Evolutionary conservation across 2,888 invertebrate species (phyloP).

Genomic region (Plagodis dolabraria): DNA sequence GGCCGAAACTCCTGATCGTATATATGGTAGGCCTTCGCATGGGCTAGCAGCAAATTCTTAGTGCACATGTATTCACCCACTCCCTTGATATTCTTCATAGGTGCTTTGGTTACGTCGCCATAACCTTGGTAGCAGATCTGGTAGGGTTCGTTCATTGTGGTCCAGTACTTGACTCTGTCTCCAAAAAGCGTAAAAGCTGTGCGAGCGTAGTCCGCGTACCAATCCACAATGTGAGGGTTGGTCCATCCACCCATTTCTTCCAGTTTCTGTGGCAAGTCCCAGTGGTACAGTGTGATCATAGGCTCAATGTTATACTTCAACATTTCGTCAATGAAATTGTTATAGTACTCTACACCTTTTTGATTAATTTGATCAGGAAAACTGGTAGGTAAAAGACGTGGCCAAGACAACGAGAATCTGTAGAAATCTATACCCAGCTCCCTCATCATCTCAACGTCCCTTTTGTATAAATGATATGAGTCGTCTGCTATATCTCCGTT

Average conservation of each 20-base stretch:
- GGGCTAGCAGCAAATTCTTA: conserved; percentile 79
- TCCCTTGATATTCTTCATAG: conserved; percentile 62
- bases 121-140: conserved; percentile 66
- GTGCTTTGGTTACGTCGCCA: conserved; percentile 52
- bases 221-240: conserved; percentile 65
- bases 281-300: conserved; percentile 79
- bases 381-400: conserved; percentile 84
- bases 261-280: conserved; percentile 76
- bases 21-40: conserved; percentile 73
- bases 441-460: conserved; percentile 72
- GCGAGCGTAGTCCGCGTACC: conserved; percentile 72
- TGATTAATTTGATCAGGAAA: conserved; percentile 75
- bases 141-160: conserved; percentile 83
- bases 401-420: conserved; percentile 86
- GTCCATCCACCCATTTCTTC: conserved; percentile 81
- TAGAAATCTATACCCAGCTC: conserved; percentile 73
- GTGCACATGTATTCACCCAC: conserved; percentile 76
- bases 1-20: conserved; percentile 61
- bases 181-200: conserved; percentile 68
- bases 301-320: conserved; percentile 85
- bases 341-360: conserved; percentile 86
- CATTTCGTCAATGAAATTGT: conserved; percentile 85
- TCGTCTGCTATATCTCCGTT: conserved; percentile 85
- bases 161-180: conserved; percentile 79
- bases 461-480: conserved; percentile 83